Percentiles rank a stretch among this genome's conserved stretches.
These are phyloP conservation scores for Physella acuta DNA, from an alignment of 1,140 invertebrate species.

Conservation along the genomic window DNA sequence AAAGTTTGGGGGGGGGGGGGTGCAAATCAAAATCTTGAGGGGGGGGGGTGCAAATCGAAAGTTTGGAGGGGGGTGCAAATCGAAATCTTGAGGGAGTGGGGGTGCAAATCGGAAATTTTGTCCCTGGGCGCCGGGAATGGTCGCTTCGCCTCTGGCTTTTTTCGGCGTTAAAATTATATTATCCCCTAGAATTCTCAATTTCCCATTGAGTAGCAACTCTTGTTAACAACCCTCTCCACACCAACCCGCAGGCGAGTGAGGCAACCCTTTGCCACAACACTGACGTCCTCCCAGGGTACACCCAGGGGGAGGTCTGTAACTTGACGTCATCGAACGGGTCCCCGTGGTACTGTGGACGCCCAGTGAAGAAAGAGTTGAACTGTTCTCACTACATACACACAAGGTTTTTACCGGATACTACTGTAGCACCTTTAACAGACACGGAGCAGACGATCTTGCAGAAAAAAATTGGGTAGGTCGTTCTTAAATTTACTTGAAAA, in stretches of 20 bases:
- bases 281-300: not conserved
- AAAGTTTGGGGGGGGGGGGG: no score
- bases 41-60: no score
- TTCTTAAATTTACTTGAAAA: no score
- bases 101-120: not conserved
- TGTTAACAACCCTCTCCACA: not conserved
- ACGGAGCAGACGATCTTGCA: no score
- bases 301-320: not conserved
- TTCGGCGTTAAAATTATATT: no score
- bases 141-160: no score
- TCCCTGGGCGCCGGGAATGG: not conserved
- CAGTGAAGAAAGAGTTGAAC: conserved; percentile 1
- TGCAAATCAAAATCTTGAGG: no score
- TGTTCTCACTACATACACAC: not conserved
- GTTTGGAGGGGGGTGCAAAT: no score
- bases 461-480: no score
- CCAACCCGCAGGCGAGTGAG: not conserved
- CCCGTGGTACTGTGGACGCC: conserved; percentile 8
- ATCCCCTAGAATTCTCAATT: not conserved
- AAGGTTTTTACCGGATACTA: not conserved
- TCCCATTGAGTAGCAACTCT: not conserved
- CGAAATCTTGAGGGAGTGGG: not conserved
- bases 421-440: not conserved
- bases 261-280: not conserved
- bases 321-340: not conserved